These are phyloP conservation scores for Sebastes itinus DNA, from an alignment of 2,797 vertebrate species.

Conservation along the genomic window DNA sequence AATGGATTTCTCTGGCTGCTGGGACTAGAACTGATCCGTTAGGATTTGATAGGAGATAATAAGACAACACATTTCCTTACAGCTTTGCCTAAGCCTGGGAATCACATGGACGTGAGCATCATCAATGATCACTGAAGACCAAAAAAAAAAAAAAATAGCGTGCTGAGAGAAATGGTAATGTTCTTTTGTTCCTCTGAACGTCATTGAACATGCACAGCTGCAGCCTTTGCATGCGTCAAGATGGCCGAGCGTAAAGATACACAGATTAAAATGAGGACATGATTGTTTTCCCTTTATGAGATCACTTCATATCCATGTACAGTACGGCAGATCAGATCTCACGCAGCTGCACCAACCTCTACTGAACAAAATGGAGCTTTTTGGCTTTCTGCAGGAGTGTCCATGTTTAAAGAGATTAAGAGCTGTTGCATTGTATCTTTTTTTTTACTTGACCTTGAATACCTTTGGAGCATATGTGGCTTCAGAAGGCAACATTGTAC, in stretches of 20 bases:
- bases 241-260: neutral
- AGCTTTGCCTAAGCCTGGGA: constrained; percentile 70
- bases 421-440: constrained; percentile 7
- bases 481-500: constrained; percentile 16
- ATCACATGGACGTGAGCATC: constrained; percentile 51
- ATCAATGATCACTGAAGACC: constrained; percentile 29
- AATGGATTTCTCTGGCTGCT: constrained; percentile 44
- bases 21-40: constrained; percentile 48
- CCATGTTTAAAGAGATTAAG: constrained; percentile 55
- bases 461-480: constrained; percentile 62
- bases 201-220: constrained; percentile 16
- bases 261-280: constrained; percentile 38
- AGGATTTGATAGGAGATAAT: constrained; percentile 71
- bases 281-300: constrained; percentile 35
- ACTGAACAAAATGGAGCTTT: constrained; percentile 21
- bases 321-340: neutral
- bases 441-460: constrained; percentile 28
- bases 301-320: constrained; percentile 6
- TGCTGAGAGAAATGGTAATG: constrained; percentile 5
- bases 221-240: constrained; percentile 3
- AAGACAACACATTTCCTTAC: constrained; percentile 69
- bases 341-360: neutral
- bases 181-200: constrained; percentile 38
- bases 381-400: constrained; percentile 12
- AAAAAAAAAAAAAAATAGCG: neutral